These are phyloP conservation scores for Centropyge bicolor DNA, from an alignment of 2,797 vertebrate genomes.

Conservation along the genomic window DNA sequence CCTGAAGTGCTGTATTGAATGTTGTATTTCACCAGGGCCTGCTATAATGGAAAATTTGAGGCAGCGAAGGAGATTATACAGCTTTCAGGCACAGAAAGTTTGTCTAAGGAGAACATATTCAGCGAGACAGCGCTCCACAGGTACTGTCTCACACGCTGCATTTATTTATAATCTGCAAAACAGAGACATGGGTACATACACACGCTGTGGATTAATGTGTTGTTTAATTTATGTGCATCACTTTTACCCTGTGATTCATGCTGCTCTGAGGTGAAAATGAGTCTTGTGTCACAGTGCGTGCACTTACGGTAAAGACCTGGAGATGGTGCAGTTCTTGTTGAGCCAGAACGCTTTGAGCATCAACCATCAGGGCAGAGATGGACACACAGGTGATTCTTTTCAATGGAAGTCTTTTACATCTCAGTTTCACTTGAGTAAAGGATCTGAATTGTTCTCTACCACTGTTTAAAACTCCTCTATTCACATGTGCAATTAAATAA, in stretches of 20 bases:
- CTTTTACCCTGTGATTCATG: slow-evolving; percentile 1
- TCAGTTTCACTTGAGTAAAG: background rate
- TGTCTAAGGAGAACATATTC: slow-evolving; percentile 97
- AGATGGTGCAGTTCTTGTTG: slow-evolving; percentile 94
- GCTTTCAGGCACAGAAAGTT: slow-evolving; percentile 91
- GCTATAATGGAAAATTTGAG: slow-evolving; percentile 93
- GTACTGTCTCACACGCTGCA: slow-evolving; percentile 72
- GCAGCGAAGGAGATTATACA: slow-evolving; percentile 92
- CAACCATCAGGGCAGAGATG: slow-evolving; percentile 96
- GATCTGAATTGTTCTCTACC: background rate
- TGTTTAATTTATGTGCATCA: background rate
- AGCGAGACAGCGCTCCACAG: slow-evolving; percentile 97
- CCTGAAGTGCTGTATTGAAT: slow-evolving; percentile 4
- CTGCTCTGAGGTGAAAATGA: slow-evolving; percentile 17
- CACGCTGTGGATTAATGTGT: background rate
- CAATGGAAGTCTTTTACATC: no score
- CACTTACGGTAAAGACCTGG: slow-evolving; percentile 94
- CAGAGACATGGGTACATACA: background rate
- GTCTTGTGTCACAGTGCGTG: slow-evolving; percentile 86
- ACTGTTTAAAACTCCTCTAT: background rate
- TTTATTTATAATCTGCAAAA: background rate
- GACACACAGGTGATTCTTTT: slow-evolving; percentile 90
- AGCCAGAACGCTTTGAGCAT: slow-evolving; percentile 92
- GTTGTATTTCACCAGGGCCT: slow-evolving; percentile 86
- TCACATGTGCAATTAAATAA: background rate